These are phyloP conservation scores for Osmerus mordax DNA, from an alignment of 2,113 vertebrate genomes.

Conservation along the genomic window DNA sequence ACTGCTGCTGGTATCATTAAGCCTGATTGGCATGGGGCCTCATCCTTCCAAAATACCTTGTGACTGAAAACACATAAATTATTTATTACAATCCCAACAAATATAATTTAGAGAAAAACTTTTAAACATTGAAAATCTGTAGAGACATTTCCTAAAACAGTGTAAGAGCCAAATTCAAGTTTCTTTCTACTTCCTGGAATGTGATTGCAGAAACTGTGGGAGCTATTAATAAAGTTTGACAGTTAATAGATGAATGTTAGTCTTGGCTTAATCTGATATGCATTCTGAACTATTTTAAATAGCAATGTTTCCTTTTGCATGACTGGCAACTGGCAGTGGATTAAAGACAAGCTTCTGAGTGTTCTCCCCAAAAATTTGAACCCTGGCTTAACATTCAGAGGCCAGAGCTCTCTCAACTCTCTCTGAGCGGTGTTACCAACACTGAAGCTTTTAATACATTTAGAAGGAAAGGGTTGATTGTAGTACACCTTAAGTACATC, in stretches of 20 bases:
- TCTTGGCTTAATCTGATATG: slow-evolving; percentile 14
- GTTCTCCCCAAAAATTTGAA: slow-evolving; percentile 61
- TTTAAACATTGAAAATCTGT: not conserved
- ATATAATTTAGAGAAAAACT: not conserved
- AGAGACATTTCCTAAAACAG: not conserved
- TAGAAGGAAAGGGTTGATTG: not conserved
- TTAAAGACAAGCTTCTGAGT: slow-evolving; percentile 28
- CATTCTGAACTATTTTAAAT: slow-evolving; percentile 37
- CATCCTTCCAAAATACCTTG: not conserved
- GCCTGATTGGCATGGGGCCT: not conserved
- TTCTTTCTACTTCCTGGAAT: not conserved
- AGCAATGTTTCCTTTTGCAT: not conserved
- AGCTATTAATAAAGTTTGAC: not conserved
- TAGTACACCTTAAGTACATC: not conserved
- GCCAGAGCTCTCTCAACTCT: slow-evolving; percentile 37
- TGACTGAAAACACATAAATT: not conserved
- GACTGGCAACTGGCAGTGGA: slow-evolving; percentile 8
- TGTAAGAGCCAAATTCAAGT: not conserved
- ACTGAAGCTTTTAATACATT: not conserved
- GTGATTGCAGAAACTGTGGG: not conserved
- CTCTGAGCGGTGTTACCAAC: not conserved
- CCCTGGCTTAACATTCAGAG: slow-evolving; percentile 11
- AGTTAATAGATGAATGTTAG: not conserved
- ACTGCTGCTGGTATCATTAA: not conserved
- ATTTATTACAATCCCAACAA: not conserved